Conservation (phyloP, 2,113 vertebrate species). For the Leucoraja erinaceus region DNA sequence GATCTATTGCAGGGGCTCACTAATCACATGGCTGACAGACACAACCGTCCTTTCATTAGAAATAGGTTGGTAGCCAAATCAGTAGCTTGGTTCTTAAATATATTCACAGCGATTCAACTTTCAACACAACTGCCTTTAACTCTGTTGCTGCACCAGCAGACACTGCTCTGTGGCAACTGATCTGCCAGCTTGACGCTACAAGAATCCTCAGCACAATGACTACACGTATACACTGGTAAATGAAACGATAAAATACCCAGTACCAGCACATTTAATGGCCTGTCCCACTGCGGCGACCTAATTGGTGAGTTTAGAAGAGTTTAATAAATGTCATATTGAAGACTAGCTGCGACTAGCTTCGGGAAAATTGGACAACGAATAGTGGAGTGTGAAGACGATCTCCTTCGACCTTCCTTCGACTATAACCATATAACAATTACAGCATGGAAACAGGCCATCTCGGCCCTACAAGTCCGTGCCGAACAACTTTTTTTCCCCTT, state of each 20-base stretch:
- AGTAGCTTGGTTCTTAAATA: neutral
- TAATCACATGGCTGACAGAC: neutral
- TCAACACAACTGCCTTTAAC: neutral
- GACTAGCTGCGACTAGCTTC: too few relatives aligned
- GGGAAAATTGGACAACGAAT: too few relatives aligned
- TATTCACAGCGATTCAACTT: neutral
- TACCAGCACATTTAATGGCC: too few relatives aligned
- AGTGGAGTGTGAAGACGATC: too few relatives aligned
- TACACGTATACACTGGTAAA: neutral
- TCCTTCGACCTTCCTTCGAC: too few relatives aligned
- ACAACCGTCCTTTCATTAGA: slow-evolving; percentile 17
- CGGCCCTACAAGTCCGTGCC: too few relatives aligned
- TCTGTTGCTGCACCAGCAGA: neutral
- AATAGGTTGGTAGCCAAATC: neutral
- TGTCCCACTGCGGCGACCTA: too few relatives aligned
- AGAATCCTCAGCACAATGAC: neutral
- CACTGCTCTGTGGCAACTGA: neutral
- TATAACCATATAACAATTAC: too few relatives aligned
- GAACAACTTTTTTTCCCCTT: too few relatives aligned
- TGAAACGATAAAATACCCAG: neutral
- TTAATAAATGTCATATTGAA: too few relatives aligned
- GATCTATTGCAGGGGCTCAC: neutral
- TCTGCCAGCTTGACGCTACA: neutral
- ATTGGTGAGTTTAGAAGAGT: too few relatives aligned
- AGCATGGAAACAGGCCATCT: too few relatives aligned